Evolutionary conservation across 1,140 invertebrate species (phyloP), one percentile per base, ranked within the genome.

Genomic region (Drosophila hydei): DNA sequence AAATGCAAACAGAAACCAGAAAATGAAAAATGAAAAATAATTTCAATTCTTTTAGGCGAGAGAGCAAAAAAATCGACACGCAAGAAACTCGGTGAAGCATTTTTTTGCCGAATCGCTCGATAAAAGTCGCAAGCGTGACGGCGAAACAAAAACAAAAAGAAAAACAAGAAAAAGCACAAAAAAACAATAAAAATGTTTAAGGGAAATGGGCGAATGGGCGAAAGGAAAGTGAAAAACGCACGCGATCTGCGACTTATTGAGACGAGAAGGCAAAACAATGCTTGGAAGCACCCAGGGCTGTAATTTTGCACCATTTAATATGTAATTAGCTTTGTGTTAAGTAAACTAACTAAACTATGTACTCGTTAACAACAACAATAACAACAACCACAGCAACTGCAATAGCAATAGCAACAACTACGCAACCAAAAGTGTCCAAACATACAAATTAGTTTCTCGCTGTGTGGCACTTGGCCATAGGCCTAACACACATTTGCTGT

Each of bases 221-320:
- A 52, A 58, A 36, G 21, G 43, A 27, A 16, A 48, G 14, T 23
- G 56, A 33, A 11, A 56, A 43, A 45, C 40, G 16, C 52, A 68
- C 63, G 64, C 64, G 65, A 70, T 27, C 27, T 6, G 65, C 42
- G 72, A 65, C 75, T 77, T 71, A 77, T 87, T 84, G 84, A 90
- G 79, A 73, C 76, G 78, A 89, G 75, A 68, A 67, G 77, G 79
- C 85, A 90, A 91, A 91, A 79, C 90, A 91, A 91, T 91, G 89
- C 77, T 89, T 83, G 79, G 33, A 90, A 76, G 77, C 85, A 87
- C 85, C 89, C 85, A 91, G 89, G 89, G 89, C 89, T 81, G 89
- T 91, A 91, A 90, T 90, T 87, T 84, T 90, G 89, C 89, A 91
- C 89, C 89, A 91, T 81, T 90, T 90, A 83, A 83, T 87, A 90